Conservation (phyloP, 2,113 vertebrate species). For the Australoheros scitulus region DNA sequence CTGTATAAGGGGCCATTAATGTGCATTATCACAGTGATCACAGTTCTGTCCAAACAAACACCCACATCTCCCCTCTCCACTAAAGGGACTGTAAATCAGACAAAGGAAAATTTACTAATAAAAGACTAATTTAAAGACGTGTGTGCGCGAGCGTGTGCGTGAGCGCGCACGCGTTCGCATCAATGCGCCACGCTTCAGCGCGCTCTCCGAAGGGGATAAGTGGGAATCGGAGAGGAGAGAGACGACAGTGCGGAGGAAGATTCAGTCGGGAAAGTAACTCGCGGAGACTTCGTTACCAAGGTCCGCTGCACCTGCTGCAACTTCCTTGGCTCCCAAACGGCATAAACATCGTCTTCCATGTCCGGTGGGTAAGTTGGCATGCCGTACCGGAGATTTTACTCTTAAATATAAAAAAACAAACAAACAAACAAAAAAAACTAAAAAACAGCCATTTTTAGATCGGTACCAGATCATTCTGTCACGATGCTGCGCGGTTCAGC, state of each 20-base stretch:
- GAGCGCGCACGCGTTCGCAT: conserved; percentile 56
- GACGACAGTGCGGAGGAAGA: conserved; percentile 57
- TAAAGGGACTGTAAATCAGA: conserved; percentile 18
- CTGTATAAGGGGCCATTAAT: neutral
- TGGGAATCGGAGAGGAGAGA: conserved; percentile 61
- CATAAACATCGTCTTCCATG: conserved; percentile 29
- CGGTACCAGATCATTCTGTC: neutral
- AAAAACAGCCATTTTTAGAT: neutral
- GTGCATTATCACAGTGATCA: neutral
- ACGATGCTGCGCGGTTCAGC: neutral
- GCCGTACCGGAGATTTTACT: neutral
- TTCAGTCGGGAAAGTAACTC: conserved; percentile 49
- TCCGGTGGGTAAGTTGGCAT: conserved; percentile 63
- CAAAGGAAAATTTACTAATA: conserved; percentile 14
- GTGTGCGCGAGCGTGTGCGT: neutral
- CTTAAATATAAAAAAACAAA: neutral
- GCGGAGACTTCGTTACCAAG: conserved; percentile 31
- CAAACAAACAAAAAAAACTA: neutral
- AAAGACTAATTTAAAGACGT: conserved; percentile 1
- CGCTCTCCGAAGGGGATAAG: conserved; percentile 65
- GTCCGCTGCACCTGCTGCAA: conserved; percentile 56
- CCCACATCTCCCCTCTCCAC: neutral
- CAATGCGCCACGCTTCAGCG: conserved; percentile 67
- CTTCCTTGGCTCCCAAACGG: conserved; percentile 13
- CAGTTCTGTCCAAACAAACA: neutral